These are phyloP conservation scores for Pantherophis alleghaniensis DNA, from an alignment of 2,797 vertebrate species.

Conservation along the genomic window DNA sequence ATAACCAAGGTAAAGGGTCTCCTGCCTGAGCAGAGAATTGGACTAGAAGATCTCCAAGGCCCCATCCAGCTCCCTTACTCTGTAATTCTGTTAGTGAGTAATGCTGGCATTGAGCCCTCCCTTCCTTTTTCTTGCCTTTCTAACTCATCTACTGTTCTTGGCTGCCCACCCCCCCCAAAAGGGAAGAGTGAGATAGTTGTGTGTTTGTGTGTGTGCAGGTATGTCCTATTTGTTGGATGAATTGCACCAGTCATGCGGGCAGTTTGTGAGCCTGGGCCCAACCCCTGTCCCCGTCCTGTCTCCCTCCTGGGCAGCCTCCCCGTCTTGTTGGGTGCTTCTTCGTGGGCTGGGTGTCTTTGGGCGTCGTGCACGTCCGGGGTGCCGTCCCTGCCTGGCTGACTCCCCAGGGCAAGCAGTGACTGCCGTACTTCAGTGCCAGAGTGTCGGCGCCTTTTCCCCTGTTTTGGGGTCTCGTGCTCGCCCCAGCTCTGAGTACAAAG, in stretches of 20 bases:
- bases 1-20: not conserved
- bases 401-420: not conserved
- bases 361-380: too few relatives aligned
- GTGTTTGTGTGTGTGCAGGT: not conserved
- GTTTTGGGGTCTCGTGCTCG: conserved; percentile 11
- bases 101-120: not conserved
- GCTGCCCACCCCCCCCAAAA: not conserved
- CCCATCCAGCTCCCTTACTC: not conserved
- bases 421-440: not conserved
- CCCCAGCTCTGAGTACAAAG: conserved; percentile 55
- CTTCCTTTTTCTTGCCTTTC: not conserved
- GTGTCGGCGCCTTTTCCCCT: conserved; percentile 12
- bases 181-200: not conserved
- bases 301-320: not conserved
- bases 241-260: not conserved
- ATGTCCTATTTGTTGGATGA: not conserved
- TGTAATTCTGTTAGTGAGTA: not conserved
- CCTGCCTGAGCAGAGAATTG: not conserved
- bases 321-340: rapidly evolving
- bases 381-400: not conserved
- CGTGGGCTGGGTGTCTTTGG: too few relatives aligned
- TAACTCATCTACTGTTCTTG: not conserved
- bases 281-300: not conserved
- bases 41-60: not conserved
- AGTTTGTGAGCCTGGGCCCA: not conserved